These are phyloP conservation scores for Bombus haemorrhoidalis DNA, from an alignment of 1,140 invertebrate genomes.

Conservation along the genomic window DNA sequence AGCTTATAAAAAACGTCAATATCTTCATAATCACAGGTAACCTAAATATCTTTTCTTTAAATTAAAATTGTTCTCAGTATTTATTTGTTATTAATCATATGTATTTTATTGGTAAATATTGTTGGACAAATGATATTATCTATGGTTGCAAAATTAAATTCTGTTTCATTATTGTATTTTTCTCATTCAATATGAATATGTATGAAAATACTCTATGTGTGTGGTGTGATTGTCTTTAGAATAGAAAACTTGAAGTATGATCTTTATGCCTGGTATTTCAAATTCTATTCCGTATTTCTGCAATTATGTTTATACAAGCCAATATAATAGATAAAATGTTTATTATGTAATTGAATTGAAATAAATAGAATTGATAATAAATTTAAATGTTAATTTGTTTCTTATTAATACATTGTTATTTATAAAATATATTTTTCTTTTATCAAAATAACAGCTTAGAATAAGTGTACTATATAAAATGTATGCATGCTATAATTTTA, in stretches of 20 bases:
- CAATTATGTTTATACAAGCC: constrained; percentile 3
- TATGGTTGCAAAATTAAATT: not conserved
- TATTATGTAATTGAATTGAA: constrained; percentile 1
- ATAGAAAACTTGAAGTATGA: constrained; percentile 50
- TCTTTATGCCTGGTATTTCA: constrained; percentile 23
- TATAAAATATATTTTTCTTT: not conserved
- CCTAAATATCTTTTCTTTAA: constrained; percentile 18
- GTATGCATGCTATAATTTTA: constrained; percentile 35
- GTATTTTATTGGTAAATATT: not conserved
- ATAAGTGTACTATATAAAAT: not conserved
- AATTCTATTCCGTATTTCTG: constrained; percentile 32
- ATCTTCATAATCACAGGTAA: constrained; percentile 28
- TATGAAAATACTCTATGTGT: not conserved
- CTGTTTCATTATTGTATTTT: not conserved
- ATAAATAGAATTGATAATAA: not conserved
- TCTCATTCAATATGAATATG: constrained; percentile 3
- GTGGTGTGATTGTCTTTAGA: constrained; percentile 8
- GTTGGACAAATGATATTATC: not conserved
- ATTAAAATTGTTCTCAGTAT: not conserved
- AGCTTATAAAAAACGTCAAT: not conserved
- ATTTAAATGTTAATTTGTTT: not conserved
- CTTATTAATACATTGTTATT: not conserved
- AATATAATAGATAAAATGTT: not conserved
- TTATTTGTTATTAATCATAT: not conserved
- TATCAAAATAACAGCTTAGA: not conserved